A percentile compares a stretch with the other conserved stretches of the same genome.
phyloP scores from a whole-genome alignment of 2,797 vertebrate genomes.

The Glossophaga mutica region DNA sequence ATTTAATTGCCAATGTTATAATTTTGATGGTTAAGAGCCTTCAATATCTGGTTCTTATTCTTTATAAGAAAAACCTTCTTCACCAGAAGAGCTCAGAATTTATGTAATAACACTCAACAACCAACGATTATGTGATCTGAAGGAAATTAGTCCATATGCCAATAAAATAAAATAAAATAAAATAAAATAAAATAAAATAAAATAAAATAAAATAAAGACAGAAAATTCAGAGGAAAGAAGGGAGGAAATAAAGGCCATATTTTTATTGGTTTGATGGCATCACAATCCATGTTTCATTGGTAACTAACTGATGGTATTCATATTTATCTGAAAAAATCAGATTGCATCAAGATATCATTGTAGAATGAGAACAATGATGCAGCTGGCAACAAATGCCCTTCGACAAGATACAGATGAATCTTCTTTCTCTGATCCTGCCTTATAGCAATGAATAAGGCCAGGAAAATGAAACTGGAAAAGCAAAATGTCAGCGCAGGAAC shows the following conservation, averaged over 20 bases:
- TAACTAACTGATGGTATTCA: neutral
- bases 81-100: neutral
- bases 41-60: neutral
- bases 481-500: conserved; percentile 25
- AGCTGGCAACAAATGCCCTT: conserved; percentile 2
- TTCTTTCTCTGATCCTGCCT: neutral
- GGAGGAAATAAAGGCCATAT: neutral
- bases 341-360: neutral
- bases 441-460: conserved; percentile 50
- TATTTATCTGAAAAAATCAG: conserved; percentile 50
- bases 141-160: neutral
- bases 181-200: neutral
- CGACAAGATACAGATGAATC: conserved; percentile 7
- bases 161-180: neutral
- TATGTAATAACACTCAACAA: neutral
- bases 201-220: neutral
- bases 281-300: neutral
- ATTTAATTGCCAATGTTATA: conserved; percentile 15
- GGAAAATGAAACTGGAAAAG: conserved; percentile 4
- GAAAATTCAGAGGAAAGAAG: neutral
- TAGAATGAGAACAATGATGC: neutral
- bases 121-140: neutral
- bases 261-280: neutral
- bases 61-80: neutral
- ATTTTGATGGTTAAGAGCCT: conserved; percentile 9